These are phyloP conservation scores for Listronotus bonariensis DNA, from an alignment of 1,140 invertebrate species.

Conservation along the genomic window DNA sequence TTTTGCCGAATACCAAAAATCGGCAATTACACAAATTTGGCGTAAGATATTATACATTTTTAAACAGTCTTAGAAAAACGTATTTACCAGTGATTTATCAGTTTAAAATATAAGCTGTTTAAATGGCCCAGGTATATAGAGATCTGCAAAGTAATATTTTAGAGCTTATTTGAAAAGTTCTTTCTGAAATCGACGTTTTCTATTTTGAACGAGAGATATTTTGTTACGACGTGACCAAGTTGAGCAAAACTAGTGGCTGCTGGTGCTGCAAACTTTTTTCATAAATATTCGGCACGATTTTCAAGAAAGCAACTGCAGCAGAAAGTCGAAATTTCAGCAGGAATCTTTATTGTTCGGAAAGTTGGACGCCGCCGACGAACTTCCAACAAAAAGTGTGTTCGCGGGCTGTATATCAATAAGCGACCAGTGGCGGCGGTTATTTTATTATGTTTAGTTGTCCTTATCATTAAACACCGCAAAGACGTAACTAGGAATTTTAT, in stretches of 20 bases:
- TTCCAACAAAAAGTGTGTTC: constrained; percentile 29
- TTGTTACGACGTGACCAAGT: constrained; percentile 37
- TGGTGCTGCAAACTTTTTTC: constrained; percentile 32
- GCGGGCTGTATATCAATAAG: constrained; percentile 38
- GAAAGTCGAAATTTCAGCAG: constrained; percentile 36
- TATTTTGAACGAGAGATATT: constrained; percentile 35
- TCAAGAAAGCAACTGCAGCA: constrained; percentile 36
- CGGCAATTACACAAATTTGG: too few relatives aligned
- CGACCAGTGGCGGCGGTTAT: constrained; percentile 15
- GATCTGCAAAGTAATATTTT: constrained; percentile 20
- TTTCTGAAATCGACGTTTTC: constrained; percentile 35
- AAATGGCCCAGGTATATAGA: too few relatives aligned
- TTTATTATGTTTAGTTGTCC: too few relatives aligned
- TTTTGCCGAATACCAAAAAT: too few relatives aligned
- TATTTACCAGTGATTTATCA: too few relatives aligned
- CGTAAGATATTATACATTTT: too few relatives aligned
- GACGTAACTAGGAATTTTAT: too few relatives aligned
- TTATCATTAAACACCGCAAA: too few relatives aligned
- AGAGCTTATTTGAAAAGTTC: constrained; percentile 38
- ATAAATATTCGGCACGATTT: constrained; percentile 40
- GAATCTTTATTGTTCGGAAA: constrained; percentile 37
- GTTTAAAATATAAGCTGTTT: too few relatives aligned
- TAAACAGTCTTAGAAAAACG: too few relatives aligned
- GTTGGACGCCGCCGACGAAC: constrained; percentile 23
- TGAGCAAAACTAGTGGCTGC: constrained; percentile 36